Percentiles rank a stretch among this genome's conserved stretches.
These are phyloP conservation scores for Siniperca knerii DNA, from an alignment of 2,113 vertebrate species.

Conservation along the genomic window DNA sequence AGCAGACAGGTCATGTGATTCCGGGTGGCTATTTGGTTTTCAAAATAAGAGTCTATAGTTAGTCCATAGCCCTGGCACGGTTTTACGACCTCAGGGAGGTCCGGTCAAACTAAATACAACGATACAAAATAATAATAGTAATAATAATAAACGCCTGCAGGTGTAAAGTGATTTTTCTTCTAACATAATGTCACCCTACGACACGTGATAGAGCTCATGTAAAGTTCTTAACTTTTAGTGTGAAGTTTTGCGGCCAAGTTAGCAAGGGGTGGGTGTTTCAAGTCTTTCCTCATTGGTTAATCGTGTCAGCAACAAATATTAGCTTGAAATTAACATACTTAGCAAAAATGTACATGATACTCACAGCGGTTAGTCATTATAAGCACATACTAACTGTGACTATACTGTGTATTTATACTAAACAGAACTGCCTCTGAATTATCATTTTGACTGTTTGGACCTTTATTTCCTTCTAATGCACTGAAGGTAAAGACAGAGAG, in stretches of 20 bases:
- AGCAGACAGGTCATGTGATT: neutral
- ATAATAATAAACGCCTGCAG: neutral
- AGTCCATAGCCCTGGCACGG: accelerated
- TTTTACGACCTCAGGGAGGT: neutral
- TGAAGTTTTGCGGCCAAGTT: slow-evolving; percentile 13
- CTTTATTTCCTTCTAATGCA: neutral
- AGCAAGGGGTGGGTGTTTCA: neutral
- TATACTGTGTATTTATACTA: neutral
- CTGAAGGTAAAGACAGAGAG: neutral
- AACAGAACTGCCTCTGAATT: neutral
- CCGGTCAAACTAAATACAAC: neutral
- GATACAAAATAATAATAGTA: too few species aligned
- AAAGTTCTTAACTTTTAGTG: neutral
- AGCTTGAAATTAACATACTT: neutral
- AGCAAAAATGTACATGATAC: neutral
- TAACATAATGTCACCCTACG: accelerated
- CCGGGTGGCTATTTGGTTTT: slow-evolving; percentile 35
- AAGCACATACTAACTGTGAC: neutral
- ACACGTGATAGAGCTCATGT: neutral
- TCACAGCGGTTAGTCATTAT: neutral
- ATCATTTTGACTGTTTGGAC: neutral
- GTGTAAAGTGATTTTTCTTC: accelerated
- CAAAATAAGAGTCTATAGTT: slow-evolving; percentile 61
- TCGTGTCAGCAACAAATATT: neutral
- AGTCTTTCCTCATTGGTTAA: neutral